Percentiles rank a stretch among this genome's conserved stretches.
These are phyloP conservation scores for Orchesellides sinensis DNA, from an alignment of 2,888 invertebrate genomes.

Conservation along the genomic window DNA sequence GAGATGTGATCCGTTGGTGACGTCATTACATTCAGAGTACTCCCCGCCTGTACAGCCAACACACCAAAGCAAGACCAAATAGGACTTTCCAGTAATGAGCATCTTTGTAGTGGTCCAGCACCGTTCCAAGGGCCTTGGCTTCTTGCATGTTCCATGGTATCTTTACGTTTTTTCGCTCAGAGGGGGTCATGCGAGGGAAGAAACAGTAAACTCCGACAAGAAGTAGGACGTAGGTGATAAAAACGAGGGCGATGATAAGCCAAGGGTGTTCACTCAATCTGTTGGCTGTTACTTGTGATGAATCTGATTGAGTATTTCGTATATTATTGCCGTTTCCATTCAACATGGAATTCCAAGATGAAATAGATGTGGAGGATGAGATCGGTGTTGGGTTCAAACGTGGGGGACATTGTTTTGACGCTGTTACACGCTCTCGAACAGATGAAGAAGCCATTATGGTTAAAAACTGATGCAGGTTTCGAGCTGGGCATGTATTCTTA, in stretches of 20 bases:
- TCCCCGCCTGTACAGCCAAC: constrained; percentile 97
- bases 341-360: no score
- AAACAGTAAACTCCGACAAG: not conserved
- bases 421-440: no score
- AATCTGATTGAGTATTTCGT: no score
- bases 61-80: constrained; percentile 92
- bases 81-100: constrained; percentile 83
- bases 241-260: constrained; percentile 8
- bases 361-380: no score
- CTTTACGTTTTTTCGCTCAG: constrained; percentile 28
- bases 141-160: constrained; percentile 78
- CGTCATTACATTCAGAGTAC: constrained; percentile 94
- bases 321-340: no score
- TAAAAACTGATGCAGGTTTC: no score
- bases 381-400: no score
- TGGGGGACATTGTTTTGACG: no score
- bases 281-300: not conserved
- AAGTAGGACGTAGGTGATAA: constrained; percentile 14
- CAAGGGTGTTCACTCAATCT: not conserved
- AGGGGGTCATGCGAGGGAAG: not conserved
- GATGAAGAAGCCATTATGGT: no score
- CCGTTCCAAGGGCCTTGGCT: constrained; percentile 93
- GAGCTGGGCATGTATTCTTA: no score
- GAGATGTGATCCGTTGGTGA: constrained; percentile 92
- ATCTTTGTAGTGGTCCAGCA: constrained; percentile 94